Evolutionary conservation across 2,888 invertebrate species (phyloP).

Genomic region (Caenorhabditis virilis): DNA sequence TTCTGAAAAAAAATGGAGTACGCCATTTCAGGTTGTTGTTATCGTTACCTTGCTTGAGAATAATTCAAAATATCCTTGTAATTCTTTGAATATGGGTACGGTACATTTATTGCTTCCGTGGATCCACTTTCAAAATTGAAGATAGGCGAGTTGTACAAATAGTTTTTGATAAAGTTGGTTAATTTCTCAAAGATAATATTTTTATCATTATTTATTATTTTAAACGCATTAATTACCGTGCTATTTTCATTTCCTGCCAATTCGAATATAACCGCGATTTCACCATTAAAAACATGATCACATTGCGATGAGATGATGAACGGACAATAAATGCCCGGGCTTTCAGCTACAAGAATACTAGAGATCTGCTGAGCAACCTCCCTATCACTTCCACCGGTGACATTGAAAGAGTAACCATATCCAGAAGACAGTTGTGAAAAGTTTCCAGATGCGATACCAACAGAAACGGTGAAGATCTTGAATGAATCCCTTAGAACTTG

Average conservation of each 20-base stretch:
- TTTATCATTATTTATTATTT: not conserved
- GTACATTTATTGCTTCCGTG: conserved; percentile 25
- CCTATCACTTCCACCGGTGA: too few species aligned
- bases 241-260: too few species aligned
- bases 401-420: too few species aligned
- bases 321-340: too few species aligned
- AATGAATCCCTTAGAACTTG: too few species aligned
- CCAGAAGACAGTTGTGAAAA: too few species aligned
- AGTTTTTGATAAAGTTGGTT: conserved; percentile 11
- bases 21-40: too few species aligned
- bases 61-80: conserved; percentile 18
- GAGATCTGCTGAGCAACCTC: too few species aligned
- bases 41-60: conserved; percentile 18
- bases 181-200: not conserved
- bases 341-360: too few species aligned
- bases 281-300: conserved; percentile 5
- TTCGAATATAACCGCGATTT: conserved; percentile 24
- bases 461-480: too few species aligned
- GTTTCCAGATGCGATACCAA: too few species aligned
- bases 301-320: not conserved
- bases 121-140: conserved; percentile 14
- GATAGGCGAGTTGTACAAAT: conserved; percentile 13
- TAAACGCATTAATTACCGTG: too few species aligned
- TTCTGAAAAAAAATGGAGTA: conserved; percentile 9
- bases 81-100: conserved; percentile 22